phyloP scores from a whole-genome alignment of 2,113 vertebrate genomes.

The Engystomops pustulosus region DNA sequence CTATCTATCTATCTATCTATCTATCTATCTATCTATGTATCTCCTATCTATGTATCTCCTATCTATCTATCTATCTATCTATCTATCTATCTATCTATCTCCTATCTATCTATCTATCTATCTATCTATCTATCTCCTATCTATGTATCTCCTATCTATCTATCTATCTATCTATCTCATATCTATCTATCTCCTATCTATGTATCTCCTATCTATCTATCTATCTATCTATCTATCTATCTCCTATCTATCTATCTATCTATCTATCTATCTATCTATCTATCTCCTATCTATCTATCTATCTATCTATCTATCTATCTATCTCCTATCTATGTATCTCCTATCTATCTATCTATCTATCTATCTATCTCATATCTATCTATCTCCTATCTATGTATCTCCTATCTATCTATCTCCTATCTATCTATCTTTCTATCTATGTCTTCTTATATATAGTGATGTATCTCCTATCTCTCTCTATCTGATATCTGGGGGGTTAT shows the following conservation, averaged over 20 bases:
- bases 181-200: background rate
- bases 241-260: slow-evolving; percentile 11
- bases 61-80: background rate
- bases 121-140: slow-evolving; percentile 5
- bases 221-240: slow-evolving; percentile 6
- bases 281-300: too few species aligned
- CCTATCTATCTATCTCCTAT: background rate
- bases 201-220: background rate
- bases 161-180: background rate
- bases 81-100: too few species aligned
- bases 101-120: background rate
- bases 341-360: slow-evolving; percentile 10
- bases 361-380: background rate
- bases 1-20: too few species aligned
- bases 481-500: background rate
- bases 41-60: background rate
- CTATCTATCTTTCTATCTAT: background rate
- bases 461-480: background rate
- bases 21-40: background rate
- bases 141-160: background rate
- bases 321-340: background rate
- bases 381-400: slow-evolving; percentile 10
- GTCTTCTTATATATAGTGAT: too few species aligned
- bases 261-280: slow-evolving; percentile 9
- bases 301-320: too few species aligned